These are phyloP conservation scores for Celastrina argiolus DNA, from an alignment of 2,888 invertebrate genomes.

Conservation along the genomic window DNA sequence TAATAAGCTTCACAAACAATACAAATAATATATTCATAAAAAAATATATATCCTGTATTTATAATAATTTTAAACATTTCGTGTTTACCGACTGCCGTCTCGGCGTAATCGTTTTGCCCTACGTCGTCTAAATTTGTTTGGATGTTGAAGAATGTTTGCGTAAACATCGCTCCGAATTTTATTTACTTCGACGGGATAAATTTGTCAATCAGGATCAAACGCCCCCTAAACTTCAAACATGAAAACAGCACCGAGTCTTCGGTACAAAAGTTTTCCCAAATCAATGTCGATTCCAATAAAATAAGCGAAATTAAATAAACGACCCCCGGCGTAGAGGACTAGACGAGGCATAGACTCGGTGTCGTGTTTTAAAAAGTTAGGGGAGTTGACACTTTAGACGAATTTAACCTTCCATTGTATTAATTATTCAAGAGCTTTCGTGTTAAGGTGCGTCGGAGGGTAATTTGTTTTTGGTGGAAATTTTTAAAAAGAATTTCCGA, in stretches of 20 bases:
- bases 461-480: conserved; percentile 69
- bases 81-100: conserved; percentile 28
- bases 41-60: conserved; percentile 2
- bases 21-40: too few species aligned
- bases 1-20: not conserved
- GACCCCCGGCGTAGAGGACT: conserved; percentile 71
- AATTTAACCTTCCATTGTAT: conserved; percentile 77
- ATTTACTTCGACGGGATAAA: conserved; percentile 61
- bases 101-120: conserved; percentile 48
- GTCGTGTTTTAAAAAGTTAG: conserved; percentile 72
- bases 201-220: conserved; percentile 73
- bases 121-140: conserved; percentile 53
- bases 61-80: conserved; percentile 20
- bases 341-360: conserved; percentile 66
- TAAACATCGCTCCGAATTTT: conserved; percentile 50
- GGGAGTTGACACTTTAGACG: conserved; percentile 74
- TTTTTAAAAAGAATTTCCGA: conserved; percentile 62
- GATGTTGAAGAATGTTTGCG: conserved; percentile 43
- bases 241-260: conserved; percentile 45
- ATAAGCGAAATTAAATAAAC: conserved; percentile 74
- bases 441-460: conserved; percentile 70
- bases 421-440: conserved; percentile 75
- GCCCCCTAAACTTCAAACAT: conserved; percentile 39
- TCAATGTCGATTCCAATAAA: conserved; percentile 74
- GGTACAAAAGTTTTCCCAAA: conserved; percentile 58